Base-by-base conservation (phyloP, 1,140 invertebrate genomes). In the Papilio glaucus region DNA sequence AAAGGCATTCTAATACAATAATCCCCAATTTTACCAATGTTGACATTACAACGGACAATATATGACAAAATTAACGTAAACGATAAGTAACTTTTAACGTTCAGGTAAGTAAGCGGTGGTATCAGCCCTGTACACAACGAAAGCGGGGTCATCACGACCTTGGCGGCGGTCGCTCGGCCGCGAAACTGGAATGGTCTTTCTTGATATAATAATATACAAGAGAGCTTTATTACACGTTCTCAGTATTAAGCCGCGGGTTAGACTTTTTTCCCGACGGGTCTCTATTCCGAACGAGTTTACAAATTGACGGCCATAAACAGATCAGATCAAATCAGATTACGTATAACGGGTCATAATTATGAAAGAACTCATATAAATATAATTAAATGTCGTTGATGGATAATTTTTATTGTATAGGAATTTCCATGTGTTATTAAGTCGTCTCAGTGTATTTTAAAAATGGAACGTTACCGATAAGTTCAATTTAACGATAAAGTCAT, bases 81-180 rank as follows among this genome's bases (percentile, higher is more conserved):
- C 29, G 2, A n/a, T 33, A 33, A 2, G 29, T 33, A 33, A 33
- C 29, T 9, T 15, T 24, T 53, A 49, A 49, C 24, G 21, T 18
- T 57, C 4, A 4, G 10, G 10, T 57, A 4, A 57, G 24, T 10
- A 15, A 18, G 26, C 18, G 18, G 10, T 41, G 21, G 9, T 21
- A 15, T 13, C 67, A 69, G 6, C 67, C 67, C 67, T 69, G 74
- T 67, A 62, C 79, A 77, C 79, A 76, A 76, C 79, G 81, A 82
- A 80, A 79, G 78, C 70, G 84, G 76, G 84, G 81, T 79, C 81
- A 77, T 78, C 72, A 72, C 75, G 80, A 73, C 85, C 81, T 84
- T 85, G 67, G 67, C 41, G 81, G 49, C 62, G 75, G 69, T 74
- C 65, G 70, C 67, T 53, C 77, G 72, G 70, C 74, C 77, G 75